Base-by-base conservation (phyloP, 2,888 invertebrate genomes). In the Hedya salicella region DNA sequence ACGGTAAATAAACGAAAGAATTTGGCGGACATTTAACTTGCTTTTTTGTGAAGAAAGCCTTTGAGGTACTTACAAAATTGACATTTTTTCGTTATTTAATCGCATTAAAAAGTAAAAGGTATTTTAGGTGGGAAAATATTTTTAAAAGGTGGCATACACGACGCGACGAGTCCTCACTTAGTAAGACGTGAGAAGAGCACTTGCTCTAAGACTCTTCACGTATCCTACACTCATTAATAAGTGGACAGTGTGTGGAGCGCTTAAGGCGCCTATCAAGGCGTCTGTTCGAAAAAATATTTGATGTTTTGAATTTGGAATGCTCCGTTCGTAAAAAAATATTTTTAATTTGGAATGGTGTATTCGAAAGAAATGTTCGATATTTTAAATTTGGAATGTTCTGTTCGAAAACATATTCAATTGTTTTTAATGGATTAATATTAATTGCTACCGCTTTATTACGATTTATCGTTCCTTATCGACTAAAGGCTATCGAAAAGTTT, bases 141-240 rank as follows among this genome's bases (percentile, higher is more conserved):
- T 53, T 65, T 32, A 19, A 54, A 48, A 48, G 52, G 59, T 14
- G 32, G 30, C n/a, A 53, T 69, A 73, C 70, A 64, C 73, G 69
- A 59, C 46, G 68, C 73, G 72, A 70, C 75, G 72, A 76, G 74
- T 77, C 75, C 77, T 75, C 71, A 75, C 78, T 79, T 76, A 81
- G 83, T 87, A 85, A 87, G 87, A 86, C 82, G 79, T 72, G 75
- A 80, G 78, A 75, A 89, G 86, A 74, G 82, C 88, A 76, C 89
- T 89, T 75, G 75, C 69, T 72, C 75, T 83, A 90, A 89, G 75
- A 85, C 86, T 78, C 88, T 91, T 75, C 80, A 84, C 79, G 74
- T 78, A 75, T 81, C 80, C 82, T 69, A 74, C 70, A 62, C 70
- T 72, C 77, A 73, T 81, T 85, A 86, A 89, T 88, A 89, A 89